phyloP scores from a whole-genome alignment of 1,140 invertebrate genomes.

The Drosophila orosa region DNA sequence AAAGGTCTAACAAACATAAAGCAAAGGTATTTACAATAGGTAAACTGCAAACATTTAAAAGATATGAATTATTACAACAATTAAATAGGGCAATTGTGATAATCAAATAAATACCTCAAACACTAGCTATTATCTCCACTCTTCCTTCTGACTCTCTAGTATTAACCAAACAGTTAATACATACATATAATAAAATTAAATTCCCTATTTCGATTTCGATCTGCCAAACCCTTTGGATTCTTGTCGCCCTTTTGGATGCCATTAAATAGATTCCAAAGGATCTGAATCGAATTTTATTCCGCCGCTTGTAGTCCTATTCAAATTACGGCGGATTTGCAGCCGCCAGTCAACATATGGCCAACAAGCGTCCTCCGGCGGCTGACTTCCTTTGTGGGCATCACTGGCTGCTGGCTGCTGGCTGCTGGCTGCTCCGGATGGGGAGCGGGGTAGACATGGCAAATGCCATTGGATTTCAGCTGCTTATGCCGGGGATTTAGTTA shows the following conservation, averaged over 20 bases:
- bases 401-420: neutral
- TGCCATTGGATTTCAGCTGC: conserved; percentile 74
- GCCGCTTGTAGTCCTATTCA: conserved; percentile 77
- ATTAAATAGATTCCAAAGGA: conserved; percentile 64
- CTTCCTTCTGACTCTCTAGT: neutral
- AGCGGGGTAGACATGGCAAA: conserved; percentile 32
- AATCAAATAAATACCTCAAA: neutral
- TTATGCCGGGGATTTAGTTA: conserved; percentile 78
- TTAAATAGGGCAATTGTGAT: neutral
- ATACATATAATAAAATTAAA: conserved; percentile 5
- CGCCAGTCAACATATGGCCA: conserved; percentile 75
- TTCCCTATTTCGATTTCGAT: conserved; percentile 3
- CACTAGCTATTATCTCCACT: neutral
- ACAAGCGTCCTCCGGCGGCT: conserved; percentile 12
- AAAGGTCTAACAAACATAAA: neutral
- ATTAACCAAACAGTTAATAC: neutral
- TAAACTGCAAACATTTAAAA: neutral
- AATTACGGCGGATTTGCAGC: conserved; percentile 76
- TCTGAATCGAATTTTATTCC: conserved; percentile 66
- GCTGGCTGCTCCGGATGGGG: neutral
- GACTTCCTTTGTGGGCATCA: conserved; percentile 27
- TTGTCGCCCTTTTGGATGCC: conserved; percentile 27
- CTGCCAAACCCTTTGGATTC: conserved; percentile 11
- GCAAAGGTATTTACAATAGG: too few relatives aligned
- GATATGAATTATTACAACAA: neutral